phyloP scores from a whole-genome alignment of 1,140 invertebrate genomes.

The Cotesia typhae region DNA sequence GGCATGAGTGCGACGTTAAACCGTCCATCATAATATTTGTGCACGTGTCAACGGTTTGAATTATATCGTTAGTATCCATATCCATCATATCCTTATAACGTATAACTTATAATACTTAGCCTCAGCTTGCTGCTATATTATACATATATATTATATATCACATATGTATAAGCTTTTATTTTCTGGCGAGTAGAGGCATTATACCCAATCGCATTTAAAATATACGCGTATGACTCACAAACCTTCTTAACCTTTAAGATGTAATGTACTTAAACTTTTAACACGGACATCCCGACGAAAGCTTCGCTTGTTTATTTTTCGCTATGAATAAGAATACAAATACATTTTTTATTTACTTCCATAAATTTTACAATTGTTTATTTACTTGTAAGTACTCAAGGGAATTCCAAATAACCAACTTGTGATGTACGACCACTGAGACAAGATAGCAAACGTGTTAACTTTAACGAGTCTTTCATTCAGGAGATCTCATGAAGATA shows the following conservation, averaged over 20 bases:
- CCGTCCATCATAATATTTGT: slow-evolving; percentile 59
- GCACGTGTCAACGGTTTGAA: slow-evolving; percentile 52
- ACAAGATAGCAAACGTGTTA: slow-evolving; percentile 26
- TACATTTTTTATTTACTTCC: too few relatives aligned
- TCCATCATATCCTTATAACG: neutral
- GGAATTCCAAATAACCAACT: slow-evolving; percentile 9
- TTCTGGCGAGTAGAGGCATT: too few relatives aligned
- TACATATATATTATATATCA: too few relatives aligned
- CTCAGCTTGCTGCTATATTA: too few relatives aligned
- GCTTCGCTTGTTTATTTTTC: neutral
- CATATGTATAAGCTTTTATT: neutral
- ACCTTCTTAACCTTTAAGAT: too few relatives aligned
- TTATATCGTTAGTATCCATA: slow-evolving; percentile 49
- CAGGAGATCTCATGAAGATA: slow-evolving; percentile 30
- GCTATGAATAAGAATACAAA: too few relatives aligned
- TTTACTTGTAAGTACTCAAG: neutral
- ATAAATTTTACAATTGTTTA: too few relatives aligned
- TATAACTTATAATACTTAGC: too few relatives aligned
- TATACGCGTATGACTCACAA: too few relatives aligned
- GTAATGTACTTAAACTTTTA: too few relatives aligned
- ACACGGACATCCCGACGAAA: slow-evolving; percentile 18
- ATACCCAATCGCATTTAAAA: neutral
- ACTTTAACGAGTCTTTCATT: slow-evolving; percentile 25
- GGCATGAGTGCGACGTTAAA: slow-evolving; percentile 27
- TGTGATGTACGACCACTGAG: slow-evolving; percentile 24